These are phyloP conservation scores for Orchestes rusci DNA, from an alignment of 2,888 invertebrate species.

Conservation along the genomic window DNA sequence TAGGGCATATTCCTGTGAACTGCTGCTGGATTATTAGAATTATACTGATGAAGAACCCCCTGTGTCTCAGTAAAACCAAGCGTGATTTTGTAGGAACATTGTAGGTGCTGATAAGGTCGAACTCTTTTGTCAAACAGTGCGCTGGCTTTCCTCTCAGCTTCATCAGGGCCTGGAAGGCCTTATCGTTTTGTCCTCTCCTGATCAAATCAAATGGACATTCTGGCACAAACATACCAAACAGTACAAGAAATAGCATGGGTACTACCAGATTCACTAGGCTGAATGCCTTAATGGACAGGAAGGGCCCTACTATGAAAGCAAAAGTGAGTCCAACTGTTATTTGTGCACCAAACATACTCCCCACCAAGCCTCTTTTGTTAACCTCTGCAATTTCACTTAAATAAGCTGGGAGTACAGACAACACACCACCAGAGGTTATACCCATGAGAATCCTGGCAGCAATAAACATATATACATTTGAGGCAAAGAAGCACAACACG, in stretches of 20 bases:
- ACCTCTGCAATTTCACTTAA: conserved; percentile 71
- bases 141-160: conserved; percentile 45
- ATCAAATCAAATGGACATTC: conserved; percentile 29
- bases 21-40: conserved; percentile 38
- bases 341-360: too few relatives aligned
- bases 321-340: too few relatives aligned
- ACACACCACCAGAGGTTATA: conserved; percentile 16
- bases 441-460: conserved; percentile 26
- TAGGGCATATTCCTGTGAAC: conserved; percentile 61
- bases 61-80: conserved; percentile 18
- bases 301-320: conserved; percentile 53
- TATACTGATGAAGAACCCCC: conserved; percentile 39
- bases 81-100: conserved; percentile 6
- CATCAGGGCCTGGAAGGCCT: conserved; percentile 59
- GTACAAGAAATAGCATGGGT: conserved; percentile 17
- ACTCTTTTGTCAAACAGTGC: conserved; percentile 21
- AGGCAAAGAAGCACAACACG: conserved; percentile 19
- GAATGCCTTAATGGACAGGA: conserved; percentile 14
- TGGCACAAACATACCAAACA: conserved; percentile 22
- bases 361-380: conserved; percentile 67
- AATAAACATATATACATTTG: conserved; percentile 16
- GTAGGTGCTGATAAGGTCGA: conserved; percentile 23
- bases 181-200: conserved; percentile 39
- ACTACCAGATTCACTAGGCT: conserved; percentile 21
- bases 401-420: conserved; percentile 23